Evolutionary conservation across 2,888 invertebrate species (phyloP).

Genomic region (Mamestra brassicae): DNA sequence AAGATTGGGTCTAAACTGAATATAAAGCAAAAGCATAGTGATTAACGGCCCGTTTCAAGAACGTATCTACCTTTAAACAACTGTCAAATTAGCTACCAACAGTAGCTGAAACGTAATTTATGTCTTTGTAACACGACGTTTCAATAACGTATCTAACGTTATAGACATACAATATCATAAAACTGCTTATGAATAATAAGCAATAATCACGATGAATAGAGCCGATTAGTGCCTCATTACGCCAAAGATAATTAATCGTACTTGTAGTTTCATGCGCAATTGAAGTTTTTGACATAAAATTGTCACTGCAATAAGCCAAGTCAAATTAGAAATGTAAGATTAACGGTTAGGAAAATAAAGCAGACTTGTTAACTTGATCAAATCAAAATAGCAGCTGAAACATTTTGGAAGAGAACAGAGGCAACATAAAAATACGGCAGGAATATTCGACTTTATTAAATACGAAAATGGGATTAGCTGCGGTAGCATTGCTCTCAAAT

Average conservation of each 20-base stretch:
- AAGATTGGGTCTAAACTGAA: not conserved
- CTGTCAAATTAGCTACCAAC: too few relatives aligned
- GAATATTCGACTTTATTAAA: constrained; percentile 25
- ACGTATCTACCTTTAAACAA: too few relatives aligned
- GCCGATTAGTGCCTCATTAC: not conserved
- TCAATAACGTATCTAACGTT: too few relatives aligned
- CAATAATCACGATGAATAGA: constrained; percentile 5
- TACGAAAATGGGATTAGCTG: constrained; percentile 9
- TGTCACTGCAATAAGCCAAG: not conserved
- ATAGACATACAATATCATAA: not conserved
- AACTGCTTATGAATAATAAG: not conserved
- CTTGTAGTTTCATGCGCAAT: not conserved
- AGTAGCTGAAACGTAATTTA: too few relatives aligned
- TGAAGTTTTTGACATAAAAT: not conserved
- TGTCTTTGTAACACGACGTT: too few relatives aligned
- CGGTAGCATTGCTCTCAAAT: constrained; percentile 5
- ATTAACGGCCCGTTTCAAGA: too few relatives aligned
- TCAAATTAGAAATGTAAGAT: not conserved
- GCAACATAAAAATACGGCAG: not conserved
- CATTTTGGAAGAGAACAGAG: not conserved
- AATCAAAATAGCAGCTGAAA: not conserved
- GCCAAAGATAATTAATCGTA: not conserved
- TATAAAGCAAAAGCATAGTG: not conserved
- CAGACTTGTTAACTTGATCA: not conserved
- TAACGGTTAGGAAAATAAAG: not conserved